These are phyloP conservation scores for Gnathonemus longibarbis DNA, from an alignment of 2,113 vertebrate species.

Conservation along the genomic window DNA sequence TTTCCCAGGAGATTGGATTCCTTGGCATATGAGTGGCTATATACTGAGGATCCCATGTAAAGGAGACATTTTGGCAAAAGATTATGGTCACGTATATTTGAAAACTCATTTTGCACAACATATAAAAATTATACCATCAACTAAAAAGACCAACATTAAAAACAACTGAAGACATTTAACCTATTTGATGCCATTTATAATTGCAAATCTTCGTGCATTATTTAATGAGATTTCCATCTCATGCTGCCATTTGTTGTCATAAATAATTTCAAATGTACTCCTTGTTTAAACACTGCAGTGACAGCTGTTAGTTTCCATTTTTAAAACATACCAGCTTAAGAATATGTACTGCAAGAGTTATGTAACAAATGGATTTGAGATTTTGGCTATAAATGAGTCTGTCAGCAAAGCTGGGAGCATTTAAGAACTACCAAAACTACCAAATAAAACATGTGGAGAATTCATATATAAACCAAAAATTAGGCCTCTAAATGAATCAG, in stretches of 20 bases:
- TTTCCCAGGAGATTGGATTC: not conserved
- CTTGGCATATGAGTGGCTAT: constrained; percentile 22
- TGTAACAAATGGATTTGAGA: not conserved
- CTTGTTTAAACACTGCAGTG: not conserved
- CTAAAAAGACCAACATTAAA: not conserved
- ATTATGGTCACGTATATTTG: not conserved
- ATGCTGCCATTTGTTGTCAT: not conserved
- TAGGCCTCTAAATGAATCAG: not conserved
- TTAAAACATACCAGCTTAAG: not conserved
- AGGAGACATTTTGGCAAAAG: not conserved
- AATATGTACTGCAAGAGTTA: not conserved
- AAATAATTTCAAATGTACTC: not conserved
- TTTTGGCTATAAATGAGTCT: not conserved
- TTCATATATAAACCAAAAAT: not conserved
- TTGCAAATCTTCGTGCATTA: not conserved
- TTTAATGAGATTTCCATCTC: not conserved
- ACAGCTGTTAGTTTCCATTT: not conserved
- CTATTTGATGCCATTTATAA: constrained; percentile 6
- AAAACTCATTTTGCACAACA: not conserved
- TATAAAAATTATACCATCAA: not conserved
- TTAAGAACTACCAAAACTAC: not conserved
- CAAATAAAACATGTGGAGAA: not conserved
- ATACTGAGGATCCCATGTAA: not conserved
- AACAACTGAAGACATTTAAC: constrained; percentile 2
- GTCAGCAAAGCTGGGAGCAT: not conserved